Conservation (phyloP, 1,140 invertebrate genomes). For the Zaprionus camerounensis region DNA sequence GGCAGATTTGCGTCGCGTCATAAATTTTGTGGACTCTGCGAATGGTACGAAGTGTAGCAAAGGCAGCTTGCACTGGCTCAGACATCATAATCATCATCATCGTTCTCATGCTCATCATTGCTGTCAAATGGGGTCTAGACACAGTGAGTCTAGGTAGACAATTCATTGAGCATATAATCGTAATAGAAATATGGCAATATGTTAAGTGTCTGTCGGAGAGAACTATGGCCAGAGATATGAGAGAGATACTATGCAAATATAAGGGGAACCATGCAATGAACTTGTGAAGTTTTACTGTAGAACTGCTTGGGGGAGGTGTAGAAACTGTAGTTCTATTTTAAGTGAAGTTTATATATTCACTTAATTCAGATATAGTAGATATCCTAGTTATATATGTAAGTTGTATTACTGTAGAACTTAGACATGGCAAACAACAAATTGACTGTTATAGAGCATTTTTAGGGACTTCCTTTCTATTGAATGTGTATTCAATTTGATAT, state of each 20-base stretch:
- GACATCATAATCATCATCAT: conserved; percentile 70
- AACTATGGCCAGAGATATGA: neutral
- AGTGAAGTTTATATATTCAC: neutral
- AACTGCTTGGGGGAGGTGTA: neutral
- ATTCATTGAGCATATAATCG: conserved; percentile 54
- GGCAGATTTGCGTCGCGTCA: conserved; percentile 75
- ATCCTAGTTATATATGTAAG: no score
- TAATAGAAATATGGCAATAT: conserved; percentile 53
- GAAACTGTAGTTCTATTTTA: neutral
- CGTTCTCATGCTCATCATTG: conserved; percentile 24
- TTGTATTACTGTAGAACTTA: no score
- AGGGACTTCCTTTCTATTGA: no score
- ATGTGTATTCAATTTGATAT: no score
- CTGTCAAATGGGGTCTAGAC: conserved; percentile 38
- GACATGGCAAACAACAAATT: no score
- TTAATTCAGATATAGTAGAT: neutral
- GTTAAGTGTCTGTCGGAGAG: conserved; percentile 17
- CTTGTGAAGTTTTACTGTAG: neutral
- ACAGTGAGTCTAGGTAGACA: conserved; percentile 20
- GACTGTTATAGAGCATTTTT: no score
- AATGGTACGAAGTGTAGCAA: conserved; percentile 28
- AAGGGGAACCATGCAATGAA: neutral
- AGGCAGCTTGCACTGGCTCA: conserved; percentile 47
- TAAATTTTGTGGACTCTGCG: conserved; percentile 54
- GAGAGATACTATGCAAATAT: conserved; percentile 15